Evolutionary conservation across 2,888 invertebrate species (phyloP).

Genomic region (Clitarchus hookeri): DNA sequence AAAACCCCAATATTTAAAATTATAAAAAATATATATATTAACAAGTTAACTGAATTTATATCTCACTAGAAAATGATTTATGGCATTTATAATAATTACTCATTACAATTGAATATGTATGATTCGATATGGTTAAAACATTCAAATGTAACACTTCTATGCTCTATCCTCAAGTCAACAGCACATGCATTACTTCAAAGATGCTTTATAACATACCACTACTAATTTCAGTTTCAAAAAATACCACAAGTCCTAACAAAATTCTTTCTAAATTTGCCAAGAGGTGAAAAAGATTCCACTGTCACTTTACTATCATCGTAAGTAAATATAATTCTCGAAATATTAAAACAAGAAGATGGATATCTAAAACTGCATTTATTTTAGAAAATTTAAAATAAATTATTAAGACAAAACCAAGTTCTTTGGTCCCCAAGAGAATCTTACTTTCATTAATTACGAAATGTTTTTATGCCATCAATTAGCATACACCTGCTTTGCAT

Average conservation of each 20-base stretch:
- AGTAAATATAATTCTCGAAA: conserved; percentile 24
- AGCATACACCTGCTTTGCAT: conserved; percentile 21
- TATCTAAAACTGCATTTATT: not conserved
- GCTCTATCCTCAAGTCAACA: not conserved
- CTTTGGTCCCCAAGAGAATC: conserved; percentile 39
- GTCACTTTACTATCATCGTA: conserved; percentile 27
- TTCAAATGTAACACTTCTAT: not conserved
- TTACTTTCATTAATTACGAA: conserved; percentile 19
- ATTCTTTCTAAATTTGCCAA: conserved; percentile 36
- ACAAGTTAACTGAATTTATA: too few species aligned
- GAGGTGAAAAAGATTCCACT: conserved; percentile 33
- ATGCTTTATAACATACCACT: not conserved
- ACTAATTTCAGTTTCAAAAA: not conserved
- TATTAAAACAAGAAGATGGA: conserved; percentile 26
- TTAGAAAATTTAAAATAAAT: not conserved
- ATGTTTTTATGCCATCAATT: conserved; percentile 28
- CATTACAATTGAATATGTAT: too few species aligned
- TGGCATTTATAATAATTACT: too few species aligned
- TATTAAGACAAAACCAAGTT: conserved; percentile 35
- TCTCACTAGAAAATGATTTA: too few species aligned
- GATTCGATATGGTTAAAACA: too few species aligned
- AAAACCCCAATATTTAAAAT: too few species aligned
- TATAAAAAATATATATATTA: too few species aligned
- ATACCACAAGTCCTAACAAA: conserved; percentile 30
- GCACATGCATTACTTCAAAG: not conserved